Evolutionary conservation across 2,888 invertebrate genomes (phyloP).

Genomic region (Xestia c-nigrum): DNA sequence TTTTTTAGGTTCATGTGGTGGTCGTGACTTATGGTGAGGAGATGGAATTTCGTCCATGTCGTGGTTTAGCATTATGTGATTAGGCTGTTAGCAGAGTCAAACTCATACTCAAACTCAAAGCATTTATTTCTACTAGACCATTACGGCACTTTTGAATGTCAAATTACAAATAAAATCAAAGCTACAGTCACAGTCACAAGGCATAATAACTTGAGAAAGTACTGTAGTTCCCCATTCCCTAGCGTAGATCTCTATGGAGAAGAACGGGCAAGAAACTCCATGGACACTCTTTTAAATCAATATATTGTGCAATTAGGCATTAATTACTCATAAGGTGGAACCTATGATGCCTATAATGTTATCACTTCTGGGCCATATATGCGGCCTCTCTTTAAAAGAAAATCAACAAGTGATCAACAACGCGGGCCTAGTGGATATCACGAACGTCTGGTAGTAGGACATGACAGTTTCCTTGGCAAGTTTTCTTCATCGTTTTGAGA

Average conservation of each 20-base stretch:
- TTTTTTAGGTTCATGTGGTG: constrained; percentile 21
- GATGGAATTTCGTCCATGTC: constrained; percentile 11
- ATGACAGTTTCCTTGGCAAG: background rate
- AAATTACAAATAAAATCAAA: no score
- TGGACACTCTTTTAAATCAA: no score
- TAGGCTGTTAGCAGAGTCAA: background rate
- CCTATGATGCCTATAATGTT: background rate
- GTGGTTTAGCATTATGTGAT: background rate
- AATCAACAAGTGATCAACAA: background rate
- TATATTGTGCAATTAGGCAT: no score
- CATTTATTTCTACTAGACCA: no score
- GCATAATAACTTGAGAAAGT: no score
- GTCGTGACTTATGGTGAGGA: constrained; percentile 46
- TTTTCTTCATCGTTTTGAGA: no score
- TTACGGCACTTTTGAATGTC: no score
- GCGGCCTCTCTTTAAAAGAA: background rate
- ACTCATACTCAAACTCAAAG: no score
- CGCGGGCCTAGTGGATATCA: background rate
- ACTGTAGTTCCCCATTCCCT: no score
- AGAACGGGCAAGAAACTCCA: no score
- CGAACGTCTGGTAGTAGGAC: background rate
- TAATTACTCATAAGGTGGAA: background rate
- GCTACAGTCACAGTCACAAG: no score
- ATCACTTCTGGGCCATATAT: background rate
- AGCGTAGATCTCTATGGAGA: no score